Evolutionary conservation across 1,140 invertebrate species (phyloP).

Genomic region (Parasteatoda tepidariorum): DNA sequence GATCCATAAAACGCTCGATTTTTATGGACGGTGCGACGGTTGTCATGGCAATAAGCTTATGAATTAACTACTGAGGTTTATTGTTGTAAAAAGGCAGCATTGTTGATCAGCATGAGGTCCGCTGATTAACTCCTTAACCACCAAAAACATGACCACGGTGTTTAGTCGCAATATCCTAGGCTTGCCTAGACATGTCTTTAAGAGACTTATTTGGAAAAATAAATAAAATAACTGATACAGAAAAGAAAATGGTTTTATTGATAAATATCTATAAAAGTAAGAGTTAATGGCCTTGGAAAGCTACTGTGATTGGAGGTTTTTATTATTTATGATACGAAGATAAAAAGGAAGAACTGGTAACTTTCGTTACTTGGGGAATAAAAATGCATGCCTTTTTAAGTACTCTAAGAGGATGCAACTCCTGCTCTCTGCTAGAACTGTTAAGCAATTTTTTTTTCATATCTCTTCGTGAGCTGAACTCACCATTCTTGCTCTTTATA

Average conservation of each 20-base stretch:
- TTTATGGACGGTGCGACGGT: background rate
- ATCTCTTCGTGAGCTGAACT: no score
- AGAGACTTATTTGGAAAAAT: background rate
- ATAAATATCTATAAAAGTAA: background rate
- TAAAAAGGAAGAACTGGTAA: no score
- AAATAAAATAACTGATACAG: background rate
- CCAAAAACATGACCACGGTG: no score
- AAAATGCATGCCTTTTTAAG: no score
- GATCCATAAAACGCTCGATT: background rate
- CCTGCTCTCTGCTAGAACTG: no score
- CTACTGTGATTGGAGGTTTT: no score
- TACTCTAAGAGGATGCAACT: no score
- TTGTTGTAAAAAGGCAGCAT: background rate
- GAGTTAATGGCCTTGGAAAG: background rate
- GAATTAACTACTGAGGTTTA: background rate
- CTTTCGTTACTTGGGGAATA: no score
- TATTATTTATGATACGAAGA: no score
- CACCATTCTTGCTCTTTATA: no score
- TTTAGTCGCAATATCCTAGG: background rate
- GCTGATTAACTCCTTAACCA: background rate
- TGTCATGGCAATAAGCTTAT: background rate
- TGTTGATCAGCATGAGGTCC: background rate
- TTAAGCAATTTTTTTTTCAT: no score
- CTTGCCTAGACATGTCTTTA: background rate
- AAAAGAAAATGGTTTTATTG: background rate